Evolutionary conservation across 2,113 vertebrate species (phyloP).

Genomic region (Cyanoderma ruficeps): DNA sequence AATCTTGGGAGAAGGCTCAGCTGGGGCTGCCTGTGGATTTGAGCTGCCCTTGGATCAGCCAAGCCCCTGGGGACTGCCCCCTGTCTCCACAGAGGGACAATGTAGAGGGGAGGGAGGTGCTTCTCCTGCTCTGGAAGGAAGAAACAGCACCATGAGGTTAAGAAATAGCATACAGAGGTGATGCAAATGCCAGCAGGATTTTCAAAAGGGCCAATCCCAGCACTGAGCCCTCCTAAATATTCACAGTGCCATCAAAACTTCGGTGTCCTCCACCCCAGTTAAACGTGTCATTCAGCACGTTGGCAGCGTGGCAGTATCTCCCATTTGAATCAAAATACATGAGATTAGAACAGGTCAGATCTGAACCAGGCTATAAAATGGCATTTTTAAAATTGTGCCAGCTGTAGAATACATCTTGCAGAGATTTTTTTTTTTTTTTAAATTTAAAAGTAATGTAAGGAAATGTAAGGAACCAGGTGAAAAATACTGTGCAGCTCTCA

Average conservation of each 20-base stretch:
- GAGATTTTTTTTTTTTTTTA: neutral
- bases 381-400: neutral
- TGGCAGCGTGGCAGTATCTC: neutral
- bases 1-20: neutral
- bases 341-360: neutral
- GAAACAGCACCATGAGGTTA: neutral
- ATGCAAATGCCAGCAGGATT: neutral
- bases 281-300: accelerated
- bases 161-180: neutral
- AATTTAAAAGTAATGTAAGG: neutral
- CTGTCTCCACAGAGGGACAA: neutral
- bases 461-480: neutral
- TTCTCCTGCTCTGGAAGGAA: neutral
- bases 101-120: accelerated
- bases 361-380: neutral
- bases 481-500: neutral
- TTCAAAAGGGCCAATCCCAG: neutral
- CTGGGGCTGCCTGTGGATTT: accelerated
- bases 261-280: neutral
- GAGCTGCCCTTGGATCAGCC: neutral
- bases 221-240: neutral
- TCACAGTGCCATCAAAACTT: neutral
- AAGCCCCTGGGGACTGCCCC: neutral
- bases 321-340: neutral
- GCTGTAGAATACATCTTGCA: neutral